Conservation (phyloP, 2,797 vertebrate species). For the Sebastes glaucus region DNA sequence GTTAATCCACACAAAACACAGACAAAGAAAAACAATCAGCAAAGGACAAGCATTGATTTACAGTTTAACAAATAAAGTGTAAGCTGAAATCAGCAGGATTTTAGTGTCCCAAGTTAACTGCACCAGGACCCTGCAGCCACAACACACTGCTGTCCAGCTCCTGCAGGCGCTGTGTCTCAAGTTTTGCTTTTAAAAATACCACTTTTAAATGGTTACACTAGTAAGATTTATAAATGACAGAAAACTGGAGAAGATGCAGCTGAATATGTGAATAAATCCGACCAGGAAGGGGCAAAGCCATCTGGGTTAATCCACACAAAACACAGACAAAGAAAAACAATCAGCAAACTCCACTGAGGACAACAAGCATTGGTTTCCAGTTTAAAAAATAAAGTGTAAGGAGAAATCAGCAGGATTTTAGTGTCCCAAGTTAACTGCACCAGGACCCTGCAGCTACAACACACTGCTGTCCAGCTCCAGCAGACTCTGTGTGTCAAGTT, state of each 20-base stretch:
- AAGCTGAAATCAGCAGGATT: conserved; percentile 4
- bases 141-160: not conserved
- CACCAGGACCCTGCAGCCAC: conserved; percentile 32
- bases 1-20: conserved; percentile 75
- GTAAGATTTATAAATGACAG: not conserved
- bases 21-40: conserved; percentile 52
- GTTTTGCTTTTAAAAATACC: not conserved
- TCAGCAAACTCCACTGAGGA: conserved; percentile 1
- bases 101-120: not conserved
- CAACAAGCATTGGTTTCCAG: not conserved
- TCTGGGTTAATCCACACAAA: conserved; percentile 76
- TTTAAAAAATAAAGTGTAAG: not conserved
- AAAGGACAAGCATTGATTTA: conserved; percentile 13
- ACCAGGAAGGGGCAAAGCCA: conserved; percentile 64
- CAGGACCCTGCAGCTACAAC: conserved; percentile 38
- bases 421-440: not conserved
- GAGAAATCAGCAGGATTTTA: conserved; percentile 6
- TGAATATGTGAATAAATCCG: conserved; percentile 54
- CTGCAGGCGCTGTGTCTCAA: too few species aligned
- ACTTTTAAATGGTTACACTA: not conserved
- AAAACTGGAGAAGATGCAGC: not conserved
- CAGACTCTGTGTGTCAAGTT: too few species aligned
- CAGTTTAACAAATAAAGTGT: not conserved
- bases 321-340: conserved; percentile 61
- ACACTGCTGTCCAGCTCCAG: not conserved